A percentile compares a stretch with the other conserved stretches of the same genome.
Conservation (phyloP, 1,140 invertebrate species). For the Palaemon carinicauda region DNA sequence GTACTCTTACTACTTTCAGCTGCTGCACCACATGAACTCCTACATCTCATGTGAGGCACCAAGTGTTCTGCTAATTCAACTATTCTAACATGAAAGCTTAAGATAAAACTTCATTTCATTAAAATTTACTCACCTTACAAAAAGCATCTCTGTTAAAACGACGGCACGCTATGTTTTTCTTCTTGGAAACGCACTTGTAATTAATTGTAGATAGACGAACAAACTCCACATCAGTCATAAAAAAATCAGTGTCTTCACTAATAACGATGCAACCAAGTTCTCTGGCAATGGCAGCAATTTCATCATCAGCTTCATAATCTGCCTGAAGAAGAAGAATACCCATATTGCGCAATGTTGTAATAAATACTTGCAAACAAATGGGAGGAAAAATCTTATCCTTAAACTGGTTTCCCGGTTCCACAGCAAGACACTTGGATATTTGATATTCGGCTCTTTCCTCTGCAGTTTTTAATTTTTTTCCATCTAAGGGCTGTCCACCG, state of each 20-base stretch:
- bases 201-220: slow-evolving; percentile 33
- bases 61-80: too few relatives aligned
- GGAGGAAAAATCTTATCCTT: slow-evolving; percentile 42
- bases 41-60: too few relatives aligned
- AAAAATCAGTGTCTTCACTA: slow-evolving; percentile 57
- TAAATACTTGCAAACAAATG: slow-evolving; percentile 51
- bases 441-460: slow-evolving; percentile 25
- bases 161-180: slow-evolving; percentile 23
- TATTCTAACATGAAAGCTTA: background rate
- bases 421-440: slow-evolving; percentile 23
- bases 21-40: too few relatives aligned
- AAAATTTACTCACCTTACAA: slow-evolving; percentile 21
- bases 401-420: slow-evolving; percentile 22
- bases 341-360: slow-evolving; percentile 22
- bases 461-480: slow-evolving; percentile 42
- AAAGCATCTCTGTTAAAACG: slow-evolving; percentile 38
- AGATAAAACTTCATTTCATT: background rate
- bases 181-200: slow-evolving; percentile 12
- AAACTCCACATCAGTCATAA: slow-evolving; percentile 29
- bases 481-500: slow-evolving; percentile 51
- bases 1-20: too few relatives aligned
- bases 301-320: slow-evolving; percentile 58
- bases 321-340: slow-evolving; percentile 42
- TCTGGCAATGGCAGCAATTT: slow-evolving; percentile 50
- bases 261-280: slow-evolving; percentile 35